These are phyloP conservation scores for Musca domestica DNA, from an alignment of 1,140 invertebrate species.

Conservation along the genomic window DNA sequence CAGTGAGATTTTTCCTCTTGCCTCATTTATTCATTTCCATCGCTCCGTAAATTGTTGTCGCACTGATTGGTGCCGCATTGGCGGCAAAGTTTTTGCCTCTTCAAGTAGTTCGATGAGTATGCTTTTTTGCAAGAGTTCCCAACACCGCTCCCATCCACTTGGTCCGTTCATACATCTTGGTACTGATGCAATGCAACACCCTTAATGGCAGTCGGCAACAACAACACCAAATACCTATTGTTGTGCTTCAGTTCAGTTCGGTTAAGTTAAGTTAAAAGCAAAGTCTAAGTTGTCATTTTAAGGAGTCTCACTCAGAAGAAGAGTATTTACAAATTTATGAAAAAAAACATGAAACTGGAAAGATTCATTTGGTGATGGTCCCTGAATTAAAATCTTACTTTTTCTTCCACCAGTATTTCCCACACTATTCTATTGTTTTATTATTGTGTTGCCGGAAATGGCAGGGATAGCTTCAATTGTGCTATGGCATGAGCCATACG, in stretches of 20 bases:
- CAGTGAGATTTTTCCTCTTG: background rate
- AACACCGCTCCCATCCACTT: background rate
- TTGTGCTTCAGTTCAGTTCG: background rate
- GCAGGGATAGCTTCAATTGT: background rate
- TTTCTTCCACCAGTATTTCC: background rate
- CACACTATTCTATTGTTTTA: background rate
- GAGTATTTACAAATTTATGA: constrained; percentile 11
- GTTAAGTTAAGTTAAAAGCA: background rate
- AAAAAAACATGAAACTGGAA: background rate
- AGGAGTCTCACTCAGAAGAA: constrained; percentile 5
- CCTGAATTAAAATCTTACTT: background rate
- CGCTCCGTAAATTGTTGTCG: constrained; percentile 16
- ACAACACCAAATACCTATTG: background rate
- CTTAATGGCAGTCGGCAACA: background rate
- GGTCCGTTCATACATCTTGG: background rate
- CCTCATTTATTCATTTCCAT: constrained; percentile 19
- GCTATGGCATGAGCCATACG: background rate
- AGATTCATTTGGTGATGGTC: background rate
- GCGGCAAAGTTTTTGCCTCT: constrained; percentile 27
- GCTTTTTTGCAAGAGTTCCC: constrained; percentile 7
- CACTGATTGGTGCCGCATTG: constrained; percentile 28
- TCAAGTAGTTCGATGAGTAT: constrained; percentile 24
- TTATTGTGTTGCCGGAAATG: background rate
- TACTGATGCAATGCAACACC: background rate
- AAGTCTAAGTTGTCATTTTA: constrained; percentile 15